These are phyloP conservation scores for Neotoma lepida DNA, from an alignment of 2,113 vertebrate species.

Conservation along the genomic window DNA sequence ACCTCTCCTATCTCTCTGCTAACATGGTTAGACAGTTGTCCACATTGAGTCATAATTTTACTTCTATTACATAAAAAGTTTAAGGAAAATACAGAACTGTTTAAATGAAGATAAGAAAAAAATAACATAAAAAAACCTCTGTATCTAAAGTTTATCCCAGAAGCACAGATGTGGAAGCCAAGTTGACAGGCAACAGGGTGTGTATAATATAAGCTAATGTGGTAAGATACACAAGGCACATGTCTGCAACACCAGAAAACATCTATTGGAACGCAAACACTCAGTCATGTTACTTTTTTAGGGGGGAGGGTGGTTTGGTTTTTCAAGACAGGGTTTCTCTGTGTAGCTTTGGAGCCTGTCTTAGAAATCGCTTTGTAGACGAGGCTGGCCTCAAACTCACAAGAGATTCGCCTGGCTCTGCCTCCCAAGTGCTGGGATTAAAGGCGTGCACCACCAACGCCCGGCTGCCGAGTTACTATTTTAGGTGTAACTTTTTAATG, in stretches of 20 bases:
- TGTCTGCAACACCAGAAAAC: neutral
- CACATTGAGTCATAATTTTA: neutral
- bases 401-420: no score
- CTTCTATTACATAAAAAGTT: neutral
- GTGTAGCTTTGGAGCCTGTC: no score
- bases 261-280: slow-evolving; percentile 4
- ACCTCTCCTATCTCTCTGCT: neutral
- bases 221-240: neutral
- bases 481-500: neutral
- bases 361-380: no score
- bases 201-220: neutral
- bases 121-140: neutral
- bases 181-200: neutral
- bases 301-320: no score
- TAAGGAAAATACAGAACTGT: neutral
- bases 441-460: no score
- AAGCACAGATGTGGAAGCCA: neutral
- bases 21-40: neutral
- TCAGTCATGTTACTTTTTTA: neutral
- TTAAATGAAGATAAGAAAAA: neutral
- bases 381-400: no score
- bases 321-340: no score
- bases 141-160: neutral
- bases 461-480: no score
- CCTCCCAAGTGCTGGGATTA: no score